Percentiles rank a stretch among this genome's conserved stretches.
These are phyloP conservation scores for Drosophila subobscura DNA, from an alignment of 1,140 invertebrate species.

Conservation along the genomic window DNA sequence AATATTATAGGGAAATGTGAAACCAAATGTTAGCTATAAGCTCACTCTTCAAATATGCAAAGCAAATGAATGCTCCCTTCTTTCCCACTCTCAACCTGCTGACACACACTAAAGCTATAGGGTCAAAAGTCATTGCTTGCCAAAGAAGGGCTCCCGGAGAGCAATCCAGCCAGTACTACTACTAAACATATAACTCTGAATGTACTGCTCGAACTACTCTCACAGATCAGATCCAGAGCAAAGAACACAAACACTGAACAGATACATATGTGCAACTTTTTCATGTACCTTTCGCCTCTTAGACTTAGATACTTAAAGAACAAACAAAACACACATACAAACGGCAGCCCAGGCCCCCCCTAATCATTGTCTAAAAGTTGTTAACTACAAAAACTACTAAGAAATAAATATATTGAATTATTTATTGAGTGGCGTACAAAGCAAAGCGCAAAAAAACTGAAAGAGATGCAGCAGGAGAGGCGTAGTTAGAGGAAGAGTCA, in stretches of 20 bases:
- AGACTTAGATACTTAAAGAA: slow-evolving; percentile 73
- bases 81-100: slow-evolving; percentile 22
- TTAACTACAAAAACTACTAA: slow-evolving; percentile 61
- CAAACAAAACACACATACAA: slow-evolving; percentile 24
- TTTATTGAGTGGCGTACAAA: slow-evolving; percentile 54
- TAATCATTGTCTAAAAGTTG: slow-evolving; percentile 45
- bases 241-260: slow-evolving; percentile 34
- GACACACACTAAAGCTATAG: slow-evolving; percentile 12
- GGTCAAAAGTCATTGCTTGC: slow-evolving; percentile 28
- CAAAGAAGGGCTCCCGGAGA: slow-evolving; percentile 12
- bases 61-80: slow-evolving; percentile 25
- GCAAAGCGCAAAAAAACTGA: slow-evolving; percentile 26
- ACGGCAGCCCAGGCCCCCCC: slow-evolving; percentile 18
- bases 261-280: slow-evolving; percentile 66
- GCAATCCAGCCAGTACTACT: background rate
- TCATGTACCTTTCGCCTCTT: slow-evolving; percentile 81
- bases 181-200: slow-evolving; percentile 27
- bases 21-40: slow-evolving; percentile 65
- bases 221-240: slow-evolving; percentile 25
- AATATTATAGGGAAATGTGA: slow-evolving; percentile 45
- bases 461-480: slow-evolving; percentile 5
- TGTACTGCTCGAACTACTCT: slow-evolving; percentile 17
- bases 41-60: slow-evolving; percentile 50
- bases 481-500: slow-evolving; percentile 14
- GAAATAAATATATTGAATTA: slow-evolving; percentile 43